These are phyloP conservation scores for Sclerodermus sp. DNA, from an alignment of 2,888 invertebrate genomes.

Conservation along the genomic window DNA sequence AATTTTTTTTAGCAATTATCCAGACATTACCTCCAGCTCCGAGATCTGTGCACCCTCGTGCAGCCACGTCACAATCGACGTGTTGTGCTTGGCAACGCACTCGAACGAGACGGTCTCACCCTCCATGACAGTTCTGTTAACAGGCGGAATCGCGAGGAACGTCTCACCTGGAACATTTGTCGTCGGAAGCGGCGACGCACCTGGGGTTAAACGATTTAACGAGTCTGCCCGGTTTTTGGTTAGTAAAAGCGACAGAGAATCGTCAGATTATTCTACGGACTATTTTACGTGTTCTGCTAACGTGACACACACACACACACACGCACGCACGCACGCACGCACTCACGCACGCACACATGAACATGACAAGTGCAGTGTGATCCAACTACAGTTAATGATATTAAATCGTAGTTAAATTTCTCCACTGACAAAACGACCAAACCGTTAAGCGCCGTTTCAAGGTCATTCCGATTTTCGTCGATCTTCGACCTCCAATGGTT, in stretches of 20 bases:
- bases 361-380: no score
- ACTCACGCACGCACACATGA: no score
- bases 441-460: no score
- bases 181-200: conserved; percentile 51
- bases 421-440: no score
- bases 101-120: conserved; percentile 80
- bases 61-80: conserved; percentile 63
- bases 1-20: not conserved
- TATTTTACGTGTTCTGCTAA: no score
- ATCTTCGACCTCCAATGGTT: not conserved
- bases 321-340: no score
- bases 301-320: no score
- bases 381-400: no score
- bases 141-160: conserved; percentile 82
- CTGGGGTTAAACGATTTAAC: conserved; percentile 57
- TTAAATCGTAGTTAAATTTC: no score
- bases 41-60: conserved; percentile 59
- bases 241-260: conserved; percentile 42
- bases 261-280: no score
- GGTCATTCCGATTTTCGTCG: not conserved
- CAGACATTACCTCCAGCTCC: conserved; percentile 48
- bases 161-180: conserved; percentile 77
- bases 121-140: conserved; percentile 85
- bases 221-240: conserved; percentile 52
- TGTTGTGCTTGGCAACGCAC: conserved; percentile 77